These are phyloP conservation scores for Nasonia longicornis DNA, from an alignment of 1,140 invertebrate species.

Conservation along the genomic window DNA sequence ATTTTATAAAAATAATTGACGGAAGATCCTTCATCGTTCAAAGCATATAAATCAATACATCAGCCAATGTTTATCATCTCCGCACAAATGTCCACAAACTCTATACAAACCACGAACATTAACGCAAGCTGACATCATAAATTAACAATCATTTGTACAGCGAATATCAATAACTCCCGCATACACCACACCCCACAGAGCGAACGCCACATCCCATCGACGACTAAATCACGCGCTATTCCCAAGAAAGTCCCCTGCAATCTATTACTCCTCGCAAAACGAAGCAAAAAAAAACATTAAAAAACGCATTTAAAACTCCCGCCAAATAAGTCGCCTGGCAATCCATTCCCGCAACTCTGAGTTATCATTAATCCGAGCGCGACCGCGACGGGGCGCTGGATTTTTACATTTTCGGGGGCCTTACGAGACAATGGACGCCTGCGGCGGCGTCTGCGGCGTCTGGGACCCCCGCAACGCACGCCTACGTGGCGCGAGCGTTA, in stretches of 20 bases:
- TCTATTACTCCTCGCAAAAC: slow-evolving; percentile 21
- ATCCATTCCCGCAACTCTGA: slow-evolving; percentile 25
- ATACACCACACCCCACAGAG: not conserved
- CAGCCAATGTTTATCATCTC: not conserved
- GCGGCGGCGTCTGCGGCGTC: slow-evolving; percentile 31
- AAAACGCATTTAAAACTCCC: not conserved
- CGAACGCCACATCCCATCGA: not conserved
- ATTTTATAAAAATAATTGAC: no score
- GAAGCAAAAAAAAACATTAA: not conserved
- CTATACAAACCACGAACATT: not conserved
- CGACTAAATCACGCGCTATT: slow-evolving; percentile 34
- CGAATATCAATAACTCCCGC: not conserved
- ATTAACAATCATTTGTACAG: slow-evolving; percentile 34
- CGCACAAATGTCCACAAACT: not conserved
- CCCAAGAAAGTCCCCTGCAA: slow-evolving; percentile 18
- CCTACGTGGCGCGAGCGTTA: slow-evolving; percentile 22
- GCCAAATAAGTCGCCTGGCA: slow-evolving; percentile 13
- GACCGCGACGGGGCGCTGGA: slow-evolving; percentile 30
- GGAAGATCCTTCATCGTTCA: no score
- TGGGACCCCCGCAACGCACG: slow-evolving; percentile 35
- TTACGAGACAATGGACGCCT: slow-evolving; percentile 43
- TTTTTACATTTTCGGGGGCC: slow-evolving; percentile 31
- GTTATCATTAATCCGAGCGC: slow-evolving; percentile 42
- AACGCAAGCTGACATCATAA: slow-evolving; percentile 10
- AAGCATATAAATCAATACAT: not conserved